A percentile compares a stretch with the other conserved stretches of the same genome.
phyloP scores from a whole-genome alignment of 2,888 invertebrate genomes.

The Polydrusus cervinus region DNA sequence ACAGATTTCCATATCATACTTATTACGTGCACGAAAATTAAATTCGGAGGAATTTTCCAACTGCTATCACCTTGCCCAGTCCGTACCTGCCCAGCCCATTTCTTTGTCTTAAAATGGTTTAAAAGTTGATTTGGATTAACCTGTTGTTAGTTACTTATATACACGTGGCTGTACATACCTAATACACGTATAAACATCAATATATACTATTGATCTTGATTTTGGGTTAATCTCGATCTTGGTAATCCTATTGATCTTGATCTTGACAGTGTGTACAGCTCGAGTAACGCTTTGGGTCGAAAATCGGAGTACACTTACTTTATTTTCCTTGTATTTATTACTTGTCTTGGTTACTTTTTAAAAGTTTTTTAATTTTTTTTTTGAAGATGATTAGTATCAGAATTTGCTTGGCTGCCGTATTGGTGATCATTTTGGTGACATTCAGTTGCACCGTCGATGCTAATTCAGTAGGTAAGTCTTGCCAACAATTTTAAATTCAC shows the following conservation, averaged over 20 bases:
- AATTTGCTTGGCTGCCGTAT: conserved; percentile 19
- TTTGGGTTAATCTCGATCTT: conserved; percentile 11
- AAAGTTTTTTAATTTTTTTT: conserved; percentile 10
- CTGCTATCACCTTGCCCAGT: conserved; percentile 35
- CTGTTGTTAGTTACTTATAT: conserved; percentile 30
- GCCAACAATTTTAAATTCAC: too few relatives aligned
- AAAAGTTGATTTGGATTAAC: conserved; percentile 49
- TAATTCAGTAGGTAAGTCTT: conserved; percentile 45
- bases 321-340: background rate
- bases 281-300: background rate
- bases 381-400: conserved; percentile 35
- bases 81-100: conserved; percentile 46
- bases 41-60: conserved; percentile 20
- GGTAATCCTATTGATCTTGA: background rate
- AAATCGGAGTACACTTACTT: background rate
- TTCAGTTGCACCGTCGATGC: conserved; percentile 30
- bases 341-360: background rate
- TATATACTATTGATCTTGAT: conserved; percentile 22
- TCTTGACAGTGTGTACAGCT: background rate
- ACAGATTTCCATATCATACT: background rate
- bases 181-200: conserved; percentile 8
- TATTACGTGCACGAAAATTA: conserved; percentile 1
- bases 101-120: conserved; percentile 53
- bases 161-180: conserved; percentile 36
- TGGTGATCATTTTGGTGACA: conserved; percentile 28